phyloP scores from a whole-genome alignment of 92 coral and sea anemone species.

The Nematostella vectensis region DNA sequence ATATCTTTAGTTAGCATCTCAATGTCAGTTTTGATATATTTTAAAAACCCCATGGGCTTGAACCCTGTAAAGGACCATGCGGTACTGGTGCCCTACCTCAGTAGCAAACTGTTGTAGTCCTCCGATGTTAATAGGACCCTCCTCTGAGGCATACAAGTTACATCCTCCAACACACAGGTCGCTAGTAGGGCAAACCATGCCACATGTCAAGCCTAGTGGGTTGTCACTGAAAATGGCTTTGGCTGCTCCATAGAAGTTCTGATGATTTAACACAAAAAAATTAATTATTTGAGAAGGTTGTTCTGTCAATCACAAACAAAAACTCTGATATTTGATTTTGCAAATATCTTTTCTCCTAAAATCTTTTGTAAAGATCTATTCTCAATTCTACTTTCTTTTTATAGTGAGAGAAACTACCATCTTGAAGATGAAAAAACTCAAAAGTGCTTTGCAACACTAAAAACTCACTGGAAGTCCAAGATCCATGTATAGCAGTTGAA shows the following conservation, averaged over 20 bases:
- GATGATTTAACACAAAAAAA: not conserved
- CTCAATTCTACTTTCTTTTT: too few species aligned
- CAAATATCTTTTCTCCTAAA: too few species aligned
- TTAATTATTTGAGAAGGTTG: not conserved
- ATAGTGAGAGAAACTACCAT: too few species aligned
- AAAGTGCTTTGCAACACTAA: too few species aligned
- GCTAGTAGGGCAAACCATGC: slow-evolving; percentile 99
- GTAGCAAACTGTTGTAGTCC: slow-evolving; percentile 98
- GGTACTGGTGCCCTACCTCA: too few species aligned
- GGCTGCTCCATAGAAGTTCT: slow-evolving; percentile 99
- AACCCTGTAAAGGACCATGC: not conserved
- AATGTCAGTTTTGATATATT: not conserved
- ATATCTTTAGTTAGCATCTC: not conserved
- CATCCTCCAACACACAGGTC: slow-evolving; percentile 99
- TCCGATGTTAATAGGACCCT: slow-evolving; percentile 97
- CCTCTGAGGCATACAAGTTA: slow-evolving; percentile 93
- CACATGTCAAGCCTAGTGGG: slow-evolving; percentile 92
- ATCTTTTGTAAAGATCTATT: too few species aligned
- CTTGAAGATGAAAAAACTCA: too few species aligned
- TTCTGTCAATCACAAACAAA: not conserved
- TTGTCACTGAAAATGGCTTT: slow-evolving; percentile 97
- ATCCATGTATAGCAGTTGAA: too few species aligned
- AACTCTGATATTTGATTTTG: too few species aligned
- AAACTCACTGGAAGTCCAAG: too few species aligned
- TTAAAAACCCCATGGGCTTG: not conserved